phyloP scores from a whole-genome alignment of 2,888 invertebrate genomes.

The Antheraea yamamai region DNA sequence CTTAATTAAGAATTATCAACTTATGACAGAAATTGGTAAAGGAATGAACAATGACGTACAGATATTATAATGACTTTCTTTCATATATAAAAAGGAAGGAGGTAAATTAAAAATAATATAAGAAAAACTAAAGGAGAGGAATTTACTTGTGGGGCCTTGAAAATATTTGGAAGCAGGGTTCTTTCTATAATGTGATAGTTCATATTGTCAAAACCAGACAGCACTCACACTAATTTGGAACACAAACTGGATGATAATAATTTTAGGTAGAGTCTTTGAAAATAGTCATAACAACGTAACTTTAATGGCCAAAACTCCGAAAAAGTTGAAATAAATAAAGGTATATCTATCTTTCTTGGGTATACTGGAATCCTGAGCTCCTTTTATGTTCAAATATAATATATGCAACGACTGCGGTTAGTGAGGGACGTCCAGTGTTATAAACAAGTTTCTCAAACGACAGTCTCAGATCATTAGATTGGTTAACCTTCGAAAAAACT shows the following conservation, averaged over 20 bases:
- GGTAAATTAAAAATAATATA: no score
- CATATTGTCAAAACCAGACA: no score
- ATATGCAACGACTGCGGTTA: not conserved
- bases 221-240: no score
- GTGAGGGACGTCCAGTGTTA: not conserved
- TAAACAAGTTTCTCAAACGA: slow-evolving; percentile 17
- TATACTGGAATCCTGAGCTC: not conserved
- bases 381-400: not conserved
- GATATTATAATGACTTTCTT: not conserved
- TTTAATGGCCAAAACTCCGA: no score
- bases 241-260: no score
- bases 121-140: no score
- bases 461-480: slow-evolving; percentile 4
- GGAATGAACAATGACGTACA: not conserved
- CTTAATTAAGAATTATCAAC: not conserved
- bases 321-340: not conserved
- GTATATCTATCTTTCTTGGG: not conserved
- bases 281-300: no score
- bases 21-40: not conserved
- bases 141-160: no score
- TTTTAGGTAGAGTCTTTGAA: no score
- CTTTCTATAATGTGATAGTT: no score
- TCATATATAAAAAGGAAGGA: not conserved
- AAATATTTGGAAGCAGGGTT: no score
- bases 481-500: slow-evolving; percentile 14